These are phyloP conservation scores for Pseudorhombus dupliciocellatus DNA, from an alignment of 2,113 vertebrate genomes.

Conservation along the genomic window DNA sequence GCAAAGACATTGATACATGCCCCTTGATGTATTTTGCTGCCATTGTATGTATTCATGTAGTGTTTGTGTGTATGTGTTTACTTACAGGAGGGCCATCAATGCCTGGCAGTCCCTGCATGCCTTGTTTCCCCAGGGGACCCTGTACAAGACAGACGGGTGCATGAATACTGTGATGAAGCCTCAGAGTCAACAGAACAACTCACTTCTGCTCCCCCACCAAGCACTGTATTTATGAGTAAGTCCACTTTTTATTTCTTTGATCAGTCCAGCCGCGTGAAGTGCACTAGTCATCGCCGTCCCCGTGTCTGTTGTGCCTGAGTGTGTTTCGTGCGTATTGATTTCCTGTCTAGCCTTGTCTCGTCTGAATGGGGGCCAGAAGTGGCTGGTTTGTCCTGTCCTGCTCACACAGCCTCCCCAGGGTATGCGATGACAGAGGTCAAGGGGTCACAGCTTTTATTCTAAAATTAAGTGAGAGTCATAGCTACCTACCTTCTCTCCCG, in stretches of 20 bases:
- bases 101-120: conserved; percentile 86
- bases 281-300: conserved; percentile 21
- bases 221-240: conserved; percentile 29
- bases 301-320: conserved; percentile 42
- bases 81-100: conserved; percentile 89
- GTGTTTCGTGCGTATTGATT: conserved; percentile 73
- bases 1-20: background rate
- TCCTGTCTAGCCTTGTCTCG: conserved; percentile 64
- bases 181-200: conserved; percentile 5
- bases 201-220: conserved; percentile 10
- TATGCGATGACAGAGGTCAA: conserved; percentile 62
- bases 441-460: conserved; percentile 61
- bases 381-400: conserved; percentile 36
- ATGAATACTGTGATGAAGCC: conserved; percentile 17
- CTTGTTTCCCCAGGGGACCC: conserved; percentile 88
- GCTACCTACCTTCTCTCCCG: conserved; percentile 89
- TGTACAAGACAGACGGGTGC: conserved; percentile 60
- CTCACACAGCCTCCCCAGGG: conserved; percentile 38
- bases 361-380: conserved; percentile 59
- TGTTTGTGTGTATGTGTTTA: conserved; percentile 29
- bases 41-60: background rate
- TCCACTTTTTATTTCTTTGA: conserved; percentile 47
- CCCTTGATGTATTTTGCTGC: conserved; percentile 8
- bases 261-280: conserved; percentile 12
- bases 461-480: conserved; percentile 59